Conservation (phyloP, 2,113 vertebrate species). For the Tenebrosternarchus preto region DNA sequence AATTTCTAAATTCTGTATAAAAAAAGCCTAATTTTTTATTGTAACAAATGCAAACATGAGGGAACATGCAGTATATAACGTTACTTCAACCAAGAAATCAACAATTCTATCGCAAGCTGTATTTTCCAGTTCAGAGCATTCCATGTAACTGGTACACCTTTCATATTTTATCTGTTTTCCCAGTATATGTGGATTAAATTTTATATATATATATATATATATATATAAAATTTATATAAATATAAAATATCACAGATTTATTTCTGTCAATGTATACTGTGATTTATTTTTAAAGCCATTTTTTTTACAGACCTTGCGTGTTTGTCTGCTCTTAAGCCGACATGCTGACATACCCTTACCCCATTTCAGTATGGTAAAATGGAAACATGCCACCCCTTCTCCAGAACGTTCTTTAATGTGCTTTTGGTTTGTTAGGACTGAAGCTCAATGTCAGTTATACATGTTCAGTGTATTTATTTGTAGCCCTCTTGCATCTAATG, state of each 20-base stretch:
- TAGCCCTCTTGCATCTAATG: conserved; percentile 23
- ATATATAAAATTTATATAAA: conserved; percentile 45
- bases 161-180: conserved; percentile 65
- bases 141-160: conserved; percentile 61
- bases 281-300: conserved; percentile 52
- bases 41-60: conserved; percentile 68
- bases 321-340: conserved; percentile 58
- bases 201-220: conserved; percentile 10
- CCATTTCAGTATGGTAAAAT: conserved; percentile 22
- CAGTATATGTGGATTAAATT: conserved; percentile 27
- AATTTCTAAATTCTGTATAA: conserved; percentile 78
- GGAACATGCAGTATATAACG: conserved; percentile 68
- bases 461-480: conserved; percentile 47
- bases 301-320: conserved; percentile 63
- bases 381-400: background rate
- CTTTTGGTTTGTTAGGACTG: conserved; percentile 1
- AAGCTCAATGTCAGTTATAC: background rate
- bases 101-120: conserved; percentile 43
- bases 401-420: background rate
- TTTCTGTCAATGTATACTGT: conserved; percentile 60
- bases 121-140: conserved; percentile 66
- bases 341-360: conserved; percentile 65
- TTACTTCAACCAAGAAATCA: conserved; percentile 59
- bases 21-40: conserved; percentile 68
- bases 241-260: conserved; percentile 56